Evolutionary conservation across 2,113 vertebrate species (phyloP).

Genomic region (Apaloderma vittatum): DNA sequence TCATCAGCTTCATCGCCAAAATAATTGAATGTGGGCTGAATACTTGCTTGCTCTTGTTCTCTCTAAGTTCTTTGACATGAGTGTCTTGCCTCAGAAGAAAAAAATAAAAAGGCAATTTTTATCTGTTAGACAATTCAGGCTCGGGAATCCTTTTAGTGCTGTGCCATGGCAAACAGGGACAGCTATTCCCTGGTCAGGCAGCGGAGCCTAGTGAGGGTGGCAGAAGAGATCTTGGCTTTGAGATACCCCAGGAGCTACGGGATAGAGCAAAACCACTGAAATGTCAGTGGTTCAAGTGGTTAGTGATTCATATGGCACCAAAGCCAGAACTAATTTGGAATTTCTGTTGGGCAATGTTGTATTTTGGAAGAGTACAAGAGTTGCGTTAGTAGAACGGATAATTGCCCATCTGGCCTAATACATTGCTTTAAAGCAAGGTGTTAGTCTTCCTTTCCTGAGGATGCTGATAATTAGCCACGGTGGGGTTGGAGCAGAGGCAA

Average conservation of each 20-base stretch:
- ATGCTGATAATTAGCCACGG: neutral
- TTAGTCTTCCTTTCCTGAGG: neutral
- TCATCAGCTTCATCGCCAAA: constrained; percentile 36
- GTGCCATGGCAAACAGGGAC: accelerated
- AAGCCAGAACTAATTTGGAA: neutral
- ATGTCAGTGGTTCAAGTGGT: neutral
- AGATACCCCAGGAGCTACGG: neutral
- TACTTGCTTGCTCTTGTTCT: neutral
- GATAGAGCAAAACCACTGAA: neutral
- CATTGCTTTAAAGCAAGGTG: neutral
- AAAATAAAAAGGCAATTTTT: neutral
- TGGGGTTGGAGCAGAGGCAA: neutral
- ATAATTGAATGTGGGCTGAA: neutral
- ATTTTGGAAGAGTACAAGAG: neutral
- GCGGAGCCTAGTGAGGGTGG: neutral
- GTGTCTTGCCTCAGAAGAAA: neutral
- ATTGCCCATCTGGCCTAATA: neutral
- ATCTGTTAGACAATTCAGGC: neutral
- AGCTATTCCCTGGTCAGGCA: accelerated
- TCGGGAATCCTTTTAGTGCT: neutral
- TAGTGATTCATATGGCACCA: neutral
- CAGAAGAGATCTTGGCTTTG: neutral
- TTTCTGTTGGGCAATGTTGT: neutral
- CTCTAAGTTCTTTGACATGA: neutral
- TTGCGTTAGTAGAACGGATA: neutral